Evolutionary conservation across 1,140 invertebrate species (phyloP), one percentile per base, ranked within the genome.

Genomic region (Pissodes strobi): DNA sequence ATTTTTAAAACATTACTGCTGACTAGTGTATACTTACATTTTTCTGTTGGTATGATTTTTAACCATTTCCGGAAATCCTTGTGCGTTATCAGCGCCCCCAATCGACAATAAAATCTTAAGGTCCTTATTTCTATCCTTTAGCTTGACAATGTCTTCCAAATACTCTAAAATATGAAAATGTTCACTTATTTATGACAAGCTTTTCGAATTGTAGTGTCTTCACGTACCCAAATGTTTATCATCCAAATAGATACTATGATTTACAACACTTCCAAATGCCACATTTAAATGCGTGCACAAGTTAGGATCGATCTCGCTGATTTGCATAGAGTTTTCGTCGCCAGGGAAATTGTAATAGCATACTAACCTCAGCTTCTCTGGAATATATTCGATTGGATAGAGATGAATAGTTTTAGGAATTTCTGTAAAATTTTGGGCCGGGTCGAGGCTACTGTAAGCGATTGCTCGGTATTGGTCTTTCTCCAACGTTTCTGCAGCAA

Each of bases 261-360:
- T 87, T n/a, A 74, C 73, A 34, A 93, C 81, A 41, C 74, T 74
- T 41, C 86, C 87, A 81, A 91, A 89, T 27, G 86, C 90, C 43
- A 92, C 75, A 76, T 91, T 91, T 49, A 94, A 86, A 79, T 94
- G 91, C 9, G 91, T 91, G 76, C 92, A 94, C 55, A 93, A 78
- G 69, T 84, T 71, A 51, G 88, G 84, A 72, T 89, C 82, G 56
- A 90, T 82, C 70, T 85, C 74, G 23, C 77, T 70, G 5, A 87
- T 83, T 76, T 79, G 67, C 19, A 90, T 76, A 39, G 80, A 75
- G 56, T 74, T 66, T 55, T 61, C 69, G 57, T 64, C 72, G 55
- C 53, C 61, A 25, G 85, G 83, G 59, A 83, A 77, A 53, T 82
- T 82, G 72, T 89, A 90, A 73, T 92, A 91, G 74, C 90, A 91